Conservation (phyloP, 2,797 vertebrate genomes). For the Rhadinocentrus ornatus region DNA sequence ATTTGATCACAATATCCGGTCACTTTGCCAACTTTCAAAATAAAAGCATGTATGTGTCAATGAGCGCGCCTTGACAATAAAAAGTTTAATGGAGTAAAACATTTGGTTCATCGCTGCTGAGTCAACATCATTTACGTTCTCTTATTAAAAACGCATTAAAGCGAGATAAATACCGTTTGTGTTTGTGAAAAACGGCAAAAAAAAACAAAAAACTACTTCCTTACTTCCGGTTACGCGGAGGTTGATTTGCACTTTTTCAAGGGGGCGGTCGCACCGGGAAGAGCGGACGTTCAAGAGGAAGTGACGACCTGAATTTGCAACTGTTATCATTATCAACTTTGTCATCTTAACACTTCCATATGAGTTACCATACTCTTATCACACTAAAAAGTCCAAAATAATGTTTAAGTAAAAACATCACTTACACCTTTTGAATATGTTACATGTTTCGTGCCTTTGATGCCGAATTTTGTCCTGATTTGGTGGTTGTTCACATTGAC, state of each 20-base stretch:
- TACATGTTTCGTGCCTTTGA: neutral
- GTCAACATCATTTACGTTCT: rapidly evolving
- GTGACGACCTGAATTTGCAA: slow-evolving; percentile 83
- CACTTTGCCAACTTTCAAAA: slow-evolving; percentile 58
- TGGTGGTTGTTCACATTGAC: slow-evolving; percentile 49
- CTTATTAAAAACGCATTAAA: too few relatives aligned
- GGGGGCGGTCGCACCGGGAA: slow-evolving; percentile 82
- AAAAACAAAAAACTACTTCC: slow-evolving; percentile 4
- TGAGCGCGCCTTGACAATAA: rapidly evolving
- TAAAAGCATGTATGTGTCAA: slow-evolving; percentile 37
- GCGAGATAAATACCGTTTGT: neutral
- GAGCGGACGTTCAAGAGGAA: slow-evolving; percentile 82
- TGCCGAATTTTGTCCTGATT: slow-evolving; percentile 27
- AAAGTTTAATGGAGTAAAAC: neutral
- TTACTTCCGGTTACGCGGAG: slow-evolving; percentile 50
- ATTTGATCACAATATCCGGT: slow-evolving; percentile 58
- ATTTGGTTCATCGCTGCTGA: neutral
- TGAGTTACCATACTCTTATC: neutral
- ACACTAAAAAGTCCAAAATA: neutral
- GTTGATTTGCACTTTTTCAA: slow-evolving; percentile 19
- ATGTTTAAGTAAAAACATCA: rapidly evolving
- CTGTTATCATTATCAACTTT: slow-evolving; percentile 74
- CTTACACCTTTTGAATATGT: rapidly evolving
- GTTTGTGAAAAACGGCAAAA: neutral
- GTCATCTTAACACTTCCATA: slow-evolving; percentile 26